Evolutionary conservation across 1,140 invertebrate species (phyloP), one percentile per base, ranked within the genome.

Genomic region (Solenopsis invicta): DNA sequence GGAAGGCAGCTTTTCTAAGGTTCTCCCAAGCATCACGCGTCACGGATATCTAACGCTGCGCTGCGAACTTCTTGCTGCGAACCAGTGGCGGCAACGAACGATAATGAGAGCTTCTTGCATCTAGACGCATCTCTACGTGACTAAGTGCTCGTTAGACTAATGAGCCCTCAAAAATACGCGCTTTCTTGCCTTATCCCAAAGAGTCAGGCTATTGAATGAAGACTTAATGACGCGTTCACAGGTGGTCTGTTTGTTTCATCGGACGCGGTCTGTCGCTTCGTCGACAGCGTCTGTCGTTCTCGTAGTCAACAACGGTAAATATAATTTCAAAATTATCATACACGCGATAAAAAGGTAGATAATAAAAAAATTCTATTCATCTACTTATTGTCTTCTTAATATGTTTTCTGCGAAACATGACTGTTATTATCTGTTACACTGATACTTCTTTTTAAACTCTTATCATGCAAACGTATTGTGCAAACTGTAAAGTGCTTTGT

Each of bases 91-190:
- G 5, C 48, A 34, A 56, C 41, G 41, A 45, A 75, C 52, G 80
- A 74, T 82, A 82, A 82, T 41, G 54, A 82, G 41, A 82, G 13
- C 67, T 74, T 81, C 34, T 81, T 56, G 29, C n/a, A 21, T 67
- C 64, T 81, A 69, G 71, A n/a, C n/a, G n/a, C n/a, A n/a, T n/a
- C n/a, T n/a, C n/a, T 80, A 81, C n/a, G 67, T n/a, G 29, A 21
- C 34, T 56, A 59, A 82, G 74, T 54, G 41, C 74, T 88, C 87
- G 52, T 88, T 88, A 88, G 85, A 71, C 77, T 88, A 88, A 88
- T 87, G 85, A 88, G 72, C 48, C 18, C 64, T 78, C 29, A 86
- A 71, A 88, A 80, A 72, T 69, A 64, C 24, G 74, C 48, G 59
- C 50, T 67, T 87, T 69, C 61, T 87, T 69, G 34, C 54, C 24